These are phyloP conservation scores for Dryoscopus gambensis DNA, from an alignment of 2,113 vertebrate genomes.

Conservation along the genomic window DNA sequence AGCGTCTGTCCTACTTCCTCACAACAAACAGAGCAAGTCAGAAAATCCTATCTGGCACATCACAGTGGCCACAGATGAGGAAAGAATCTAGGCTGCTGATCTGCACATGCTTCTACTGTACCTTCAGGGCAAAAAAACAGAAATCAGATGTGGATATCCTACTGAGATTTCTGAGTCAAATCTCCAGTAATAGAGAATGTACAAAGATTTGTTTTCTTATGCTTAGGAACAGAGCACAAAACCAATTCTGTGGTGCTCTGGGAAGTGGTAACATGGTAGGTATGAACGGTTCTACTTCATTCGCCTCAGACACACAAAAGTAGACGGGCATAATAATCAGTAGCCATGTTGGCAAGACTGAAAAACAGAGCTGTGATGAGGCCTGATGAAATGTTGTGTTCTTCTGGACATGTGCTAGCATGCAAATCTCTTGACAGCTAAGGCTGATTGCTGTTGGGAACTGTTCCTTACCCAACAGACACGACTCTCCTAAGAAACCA, in stretches of 20 bases:
- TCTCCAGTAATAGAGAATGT: neutral
- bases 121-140: neutral
- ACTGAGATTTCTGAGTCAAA: neutral
- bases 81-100: neutral
- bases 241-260: neutral
- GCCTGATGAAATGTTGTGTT: neutral
- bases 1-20: neutral
- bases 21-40: neutral
- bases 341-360: neutral
- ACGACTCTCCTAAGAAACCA: neutral
- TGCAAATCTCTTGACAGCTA: neutral
- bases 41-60: neutral
- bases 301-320: neutral
- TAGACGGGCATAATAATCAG: neutral
- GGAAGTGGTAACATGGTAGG: neutral
- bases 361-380: neutral
- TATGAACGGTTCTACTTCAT: neutral
- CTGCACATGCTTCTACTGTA: neutral
- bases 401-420: neutral
- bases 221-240: neutral
- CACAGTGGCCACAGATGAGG: neutral
- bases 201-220: neutral
- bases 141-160: neutral
- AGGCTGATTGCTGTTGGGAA: neutral
- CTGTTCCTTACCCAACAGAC: neutral